Percentiles rank a stretch among this genome's conserved stretches.
Evolutionary conservation across 1,140 invertebrate species (phyloP).

Genomic region (Trissolcus basalis): DNA sequence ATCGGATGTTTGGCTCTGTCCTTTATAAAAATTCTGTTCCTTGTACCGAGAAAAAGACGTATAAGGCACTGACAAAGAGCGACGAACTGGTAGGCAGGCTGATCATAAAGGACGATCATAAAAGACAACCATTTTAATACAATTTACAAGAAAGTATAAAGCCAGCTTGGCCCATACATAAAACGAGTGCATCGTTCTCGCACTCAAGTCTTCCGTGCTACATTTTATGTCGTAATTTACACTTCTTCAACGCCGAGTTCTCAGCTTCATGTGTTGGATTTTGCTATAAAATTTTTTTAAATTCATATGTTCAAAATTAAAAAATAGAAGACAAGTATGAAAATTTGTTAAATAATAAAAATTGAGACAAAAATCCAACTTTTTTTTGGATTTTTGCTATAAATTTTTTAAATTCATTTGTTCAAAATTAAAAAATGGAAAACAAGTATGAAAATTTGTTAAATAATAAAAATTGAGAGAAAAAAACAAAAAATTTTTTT

Average conservation of each 20-base stretch:
- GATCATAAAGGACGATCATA: slow-evolving; percentile 70
- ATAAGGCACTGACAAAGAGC: slow-evolving; percentile 7
- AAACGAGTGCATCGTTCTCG: slow-evolving; percentile 48
- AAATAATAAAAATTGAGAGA: too few species aligned
- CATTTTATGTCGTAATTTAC: slow-evolving; percentile 52
- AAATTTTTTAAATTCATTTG: too few species aligned
- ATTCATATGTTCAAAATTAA: not conserved
- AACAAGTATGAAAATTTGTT: not conserved
- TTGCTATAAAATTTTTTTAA: slow-evolving; percentile 23
- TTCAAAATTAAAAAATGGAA: too few species aligned
- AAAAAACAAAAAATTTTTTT: too few species aligned
- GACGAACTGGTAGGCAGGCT: slow-evolving; percentile 71
- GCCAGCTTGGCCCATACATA: slow-evolving; percentile 50
- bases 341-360: not conserved
- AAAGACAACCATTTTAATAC: slow-evolving; percentile 76
- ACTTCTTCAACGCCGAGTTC: slow-evolving; percentile 25
- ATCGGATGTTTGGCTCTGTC: slow-evolving; percentile 15
- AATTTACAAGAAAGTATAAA: slow-evolving; percentile 76
- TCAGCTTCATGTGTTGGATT: slow-evolving; percentile 14
- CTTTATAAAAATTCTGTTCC: slow-evolving; percentile 19
- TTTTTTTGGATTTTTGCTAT: too few species aligned
- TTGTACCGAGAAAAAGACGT: slow-evolving; percentile 19
- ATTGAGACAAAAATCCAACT: not conserved
- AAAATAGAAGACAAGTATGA: too few species aligned
- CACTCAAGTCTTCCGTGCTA: slow-evolving; percentile 21